Conservation (phyloP, 2,797 vertebrate genomes). For the Premnoplex brunnescens region DNA sequence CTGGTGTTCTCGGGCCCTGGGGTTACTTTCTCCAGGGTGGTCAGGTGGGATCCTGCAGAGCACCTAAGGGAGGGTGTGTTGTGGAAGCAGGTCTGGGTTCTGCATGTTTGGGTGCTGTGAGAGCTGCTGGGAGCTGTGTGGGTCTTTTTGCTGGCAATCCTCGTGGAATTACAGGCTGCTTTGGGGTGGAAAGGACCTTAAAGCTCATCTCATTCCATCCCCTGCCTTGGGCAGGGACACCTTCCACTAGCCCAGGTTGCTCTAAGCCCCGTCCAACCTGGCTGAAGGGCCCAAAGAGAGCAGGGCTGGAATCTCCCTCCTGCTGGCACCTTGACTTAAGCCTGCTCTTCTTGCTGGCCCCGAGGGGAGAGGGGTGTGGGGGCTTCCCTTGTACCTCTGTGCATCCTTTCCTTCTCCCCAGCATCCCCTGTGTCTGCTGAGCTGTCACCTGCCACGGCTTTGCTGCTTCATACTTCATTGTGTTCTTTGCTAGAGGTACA, state of each 20-base stretch:
- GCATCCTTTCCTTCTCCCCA: not conserved
- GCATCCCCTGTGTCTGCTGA: not conserved
- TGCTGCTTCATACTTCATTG: not conserved
- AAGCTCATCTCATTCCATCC: not conserved
- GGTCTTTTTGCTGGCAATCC: fast-evolving
- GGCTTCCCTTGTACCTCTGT: not conserved
- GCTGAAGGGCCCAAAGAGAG: not conserved
- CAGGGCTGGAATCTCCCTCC: not conserved
- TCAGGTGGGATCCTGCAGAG: not conserved
- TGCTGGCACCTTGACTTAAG: not conserved
- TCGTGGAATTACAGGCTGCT: not conserved
- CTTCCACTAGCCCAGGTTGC: not conserved
- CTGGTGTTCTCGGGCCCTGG: not conserved
- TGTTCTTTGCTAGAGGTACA: not conserved
- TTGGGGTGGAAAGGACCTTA: not conserved
- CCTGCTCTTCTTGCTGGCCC: not conserved
- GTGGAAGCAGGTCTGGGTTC: not conserved
- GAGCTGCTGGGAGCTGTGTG: not conserved
- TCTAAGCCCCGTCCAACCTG: not conserved
- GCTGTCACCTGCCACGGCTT: not conserved
- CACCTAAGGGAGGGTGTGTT: not conserved
- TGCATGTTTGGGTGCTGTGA: fast-evolving
- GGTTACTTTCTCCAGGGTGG: not conserved
- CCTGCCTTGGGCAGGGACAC: not conserved
- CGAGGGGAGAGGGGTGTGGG: not conserved